These are phyloP conservation scores for Acronicta alni DNA, from an alignment of 2,888 invertebrate genomes.

Conservation along the genomic window DNA sequence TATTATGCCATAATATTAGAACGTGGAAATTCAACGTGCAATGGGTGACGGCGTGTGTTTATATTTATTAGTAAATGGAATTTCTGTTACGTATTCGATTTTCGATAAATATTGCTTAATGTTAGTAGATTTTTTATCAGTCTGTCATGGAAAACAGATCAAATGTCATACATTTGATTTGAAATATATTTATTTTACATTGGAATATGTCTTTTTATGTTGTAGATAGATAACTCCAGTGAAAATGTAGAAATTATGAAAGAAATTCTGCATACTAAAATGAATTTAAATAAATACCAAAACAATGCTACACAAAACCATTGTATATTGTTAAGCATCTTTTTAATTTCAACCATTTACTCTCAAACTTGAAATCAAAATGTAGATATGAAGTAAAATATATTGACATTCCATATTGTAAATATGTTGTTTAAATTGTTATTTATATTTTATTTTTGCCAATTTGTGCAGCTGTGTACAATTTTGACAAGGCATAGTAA, in stretches of 20 bases:
- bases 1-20: conserved; percentile 54
- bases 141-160: conserved; percentile 86
- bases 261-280: conserved; percentile 70
- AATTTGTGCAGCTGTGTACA: conserved; percentile 32
- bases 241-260: conserved; percentile 74
- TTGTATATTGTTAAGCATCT: conserved; percentile 84
- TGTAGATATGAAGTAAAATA: conserved; percentile 88
- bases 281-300: conserved; percentile 64
- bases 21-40: conserved; percentile 67
- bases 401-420: conserved; percentile 89
- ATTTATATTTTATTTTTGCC: conserved; percentile 61
- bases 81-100: conserved; percentile 86
- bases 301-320: conserved; percentile 70
- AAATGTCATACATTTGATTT: conserved; percentile 89
- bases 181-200: conserved; percentile 89
- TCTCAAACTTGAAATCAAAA: conserved; percentile 80
- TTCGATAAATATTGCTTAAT: conserved; percentile 88
- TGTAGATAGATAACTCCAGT: conserved; percentile 87
- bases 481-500: conserved; percentile 23
- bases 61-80: conserved; percentile 81
- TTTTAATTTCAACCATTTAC: conserved; percentile 84
- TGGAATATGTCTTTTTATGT: conserved; percentile 88
- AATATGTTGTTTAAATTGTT: conserved; percentile 84
- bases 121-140: conserved; percentile 89
- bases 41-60: conserved; percentile 71